These are phyloP conservation scores for Hypercompe scribonia DNA, from an alignment of 2,888 invertebrate genomes.

Conservation along the genomic window DNA sequence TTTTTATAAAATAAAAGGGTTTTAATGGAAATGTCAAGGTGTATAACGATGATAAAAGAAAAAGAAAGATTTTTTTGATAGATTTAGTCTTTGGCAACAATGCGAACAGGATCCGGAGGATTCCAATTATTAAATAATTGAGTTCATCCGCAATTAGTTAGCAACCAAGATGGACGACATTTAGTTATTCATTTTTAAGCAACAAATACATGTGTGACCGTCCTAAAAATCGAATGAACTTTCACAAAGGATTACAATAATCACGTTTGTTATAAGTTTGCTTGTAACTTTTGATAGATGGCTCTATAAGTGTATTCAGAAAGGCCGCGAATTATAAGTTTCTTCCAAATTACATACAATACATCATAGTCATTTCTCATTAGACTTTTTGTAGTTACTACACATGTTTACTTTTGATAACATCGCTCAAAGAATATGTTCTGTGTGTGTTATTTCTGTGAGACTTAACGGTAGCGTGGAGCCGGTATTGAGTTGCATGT, in stretches of 20 bases:
- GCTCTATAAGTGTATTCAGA: conserved; percentile 26
- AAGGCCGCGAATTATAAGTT: conserved; percentile 20
- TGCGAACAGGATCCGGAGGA: background rate
- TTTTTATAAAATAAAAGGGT: background rate
- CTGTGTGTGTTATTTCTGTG: too few species aligned
- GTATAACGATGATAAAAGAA: background rate
- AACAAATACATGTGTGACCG: background rate
- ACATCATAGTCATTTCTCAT: conserved; percentile 19
- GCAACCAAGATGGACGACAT: background rate
- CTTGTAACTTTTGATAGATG: conserved; percentile 52
- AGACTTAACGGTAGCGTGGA: too few species aligned
- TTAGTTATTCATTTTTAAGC: background rate
- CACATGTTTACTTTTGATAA: background rate
- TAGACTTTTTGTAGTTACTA: conserved; percentile 7
- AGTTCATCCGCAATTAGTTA: background rate
- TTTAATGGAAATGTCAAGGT: background rate
- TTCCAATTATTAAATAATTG: background rate
- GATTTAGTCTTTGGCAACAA: background rate
- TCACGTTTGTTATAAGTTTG: conserved; percentile 30
- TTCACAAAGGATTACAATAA: conserved; percentile 20
- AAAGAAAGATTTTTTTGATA: background rate
- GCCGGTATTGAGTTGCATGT: too few species aligned
- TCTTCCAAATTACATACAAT: conserved; percentile 16
- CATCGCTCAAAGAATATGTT: too few species aligned
- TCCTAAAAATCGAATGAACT: background rate